Percentiles rank a stretch among this genome's conserved stretches.
These are phyloP conservation scores for Lethenteron camtschaticum DNA, from an alignment of 2,113 vertebrate species.

Conservation along the genomic window DNA sequence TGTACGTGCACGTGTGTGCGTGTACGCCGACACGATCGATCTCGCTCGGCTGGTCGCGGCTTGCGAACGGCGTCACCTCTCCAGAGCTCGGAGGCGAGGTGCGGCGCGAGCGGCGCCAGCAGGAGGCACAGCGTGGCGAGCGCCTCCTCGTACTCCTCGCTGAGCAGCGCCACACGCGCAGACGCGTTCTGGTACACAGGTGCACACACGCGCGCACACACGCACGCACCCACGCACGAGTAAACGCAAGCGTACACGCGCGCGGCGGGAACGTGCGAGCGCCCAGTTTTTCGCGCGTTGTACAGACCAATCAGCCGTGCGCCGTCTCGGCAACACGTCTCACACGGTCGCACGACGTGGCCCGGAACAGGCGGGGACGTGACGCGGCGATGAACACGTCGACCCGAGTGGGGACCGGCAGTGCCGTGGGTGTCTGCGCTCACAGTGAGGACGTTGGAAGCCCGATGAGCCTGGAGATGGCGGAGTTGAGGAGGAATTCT, in stretches of 20 bases:
- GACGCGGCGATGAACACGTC: too few relatives aligned
- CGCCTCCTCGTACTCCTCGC: slow-evolving; percentile 60
- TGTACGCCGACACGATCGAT: not conserved
- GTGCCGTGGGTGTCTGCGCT: slow-evolving; percentile 15
- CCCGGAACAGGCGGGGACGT: too few relatives aligned
- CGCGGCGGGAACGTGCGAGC: not conserved
- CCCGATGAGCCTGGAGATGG: slow-evolving; percentile 67
- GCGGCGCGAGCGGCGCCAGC: slow-evolving; percentile 66
- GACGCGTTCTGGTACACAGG: slow-evolving; percentile 30
- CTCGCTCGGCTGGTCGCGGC: slow-evolving; percentile 18
- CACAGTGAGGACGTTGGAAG: slow-evolving; percentile 51
- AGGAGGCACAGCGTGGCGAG: slow-evolving; percentile 49
- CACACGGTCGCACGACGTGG: too few relatives aligned
- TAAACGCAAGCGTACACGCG: not conserved
- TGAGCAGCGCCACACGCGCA: slow-evolving; percentile 38
- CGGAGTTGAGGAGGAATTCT: slow-evolving; percentile 62
- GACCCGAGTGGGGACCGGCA: too few relatives aligned
- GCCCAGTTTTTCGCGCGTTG: too few relatives aligned
- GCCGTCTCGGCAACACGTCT: too few relatives aligned
- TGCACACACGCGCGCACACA: not conserved
- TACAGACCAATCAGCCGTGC: too few relatives aligned
- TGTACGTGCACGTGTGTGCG: too few relatives aligned
- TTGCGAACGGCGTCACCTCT: slow-evolving; percentile 36
- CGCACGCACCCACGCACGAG: not conserved
- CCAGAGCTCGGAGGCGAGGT: slow-evolving; percentile 80